Percentiles rank a stretch among this genome's conserved stretches.
phyloP scores from a whole-genome alignment of 2,888 invertebrate genomes.

The Diachrysia chrysitis region DNA sequence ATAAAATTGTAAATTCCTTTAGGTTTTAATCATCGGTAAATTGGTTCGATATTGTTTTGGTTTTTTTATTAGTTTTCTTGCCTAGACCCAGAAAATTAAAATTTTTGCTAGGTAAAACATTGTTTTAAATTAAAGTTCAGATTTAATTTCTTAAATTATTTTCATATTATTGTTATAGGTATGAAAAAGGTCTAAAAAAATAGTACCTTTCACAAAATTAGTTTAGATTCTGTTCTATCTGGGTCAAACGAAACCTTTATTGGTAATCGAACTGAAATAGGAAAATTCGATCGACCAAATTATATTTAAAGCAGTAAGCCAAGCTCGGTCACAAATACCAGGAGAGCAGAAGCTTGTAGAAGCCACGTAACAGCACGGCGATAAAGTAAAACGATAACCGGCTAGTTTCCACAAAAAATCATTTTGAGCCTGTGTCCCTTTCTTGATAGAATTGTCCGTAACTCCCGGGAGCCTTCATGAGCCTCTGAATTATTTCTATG shows the following conservation, averaged over 20 bases:
- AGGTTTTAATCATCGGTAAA: neutral
- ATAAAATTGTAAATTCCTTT: neutral
- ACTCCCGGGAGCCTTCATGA: conserved; percentile 55
- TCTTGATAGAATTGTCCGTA: conserved; percentile 61
- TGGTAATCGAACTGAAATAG: conserved; percentile 37
- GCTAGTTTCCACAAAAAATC: conserved; percentile 57
- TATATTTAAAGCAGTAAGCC: conserved; percentile 46
- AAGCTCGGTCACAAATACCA: conserved; percentile 30
- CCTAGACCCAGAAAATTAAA: too few relatives aligned
- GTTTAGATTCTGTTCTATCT: conserved; percentile 12
- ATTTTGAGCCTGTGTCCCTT: conserved; percentile 59
- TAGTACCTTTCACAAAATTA: conserved; percentile 8
- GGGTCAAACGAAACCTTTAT: conserved; percentile 8
- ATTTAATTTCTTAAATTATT: too few relatives aligned
- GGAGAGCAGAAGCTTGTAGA: conserved; percentile 45
- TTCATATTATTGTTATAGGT: too few relatives aligned
- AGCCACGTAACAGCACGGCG: conserved; percentile 51
- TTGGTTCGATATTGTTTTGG: too few relatives aligned
- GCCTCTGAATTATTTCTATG: conserved; percentile 61
- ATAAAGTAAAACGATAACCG: conserved; percentile 59
- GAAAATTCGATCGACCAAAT: conserved; percentile 48
- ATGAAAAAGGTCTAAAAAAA: too few relatives aligned
- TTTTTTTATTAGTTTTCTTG: too few relatives aligned
- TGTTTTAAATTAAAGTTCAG: too few relatives aligned
- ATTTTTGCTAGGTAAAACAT: too few relatives aligned